Evolutionary conservation across 1,140 invertebrate genomes (phyloP), one percentile per base, ranked within the genome.

Genomic region (Linepithema humile): DNA sequence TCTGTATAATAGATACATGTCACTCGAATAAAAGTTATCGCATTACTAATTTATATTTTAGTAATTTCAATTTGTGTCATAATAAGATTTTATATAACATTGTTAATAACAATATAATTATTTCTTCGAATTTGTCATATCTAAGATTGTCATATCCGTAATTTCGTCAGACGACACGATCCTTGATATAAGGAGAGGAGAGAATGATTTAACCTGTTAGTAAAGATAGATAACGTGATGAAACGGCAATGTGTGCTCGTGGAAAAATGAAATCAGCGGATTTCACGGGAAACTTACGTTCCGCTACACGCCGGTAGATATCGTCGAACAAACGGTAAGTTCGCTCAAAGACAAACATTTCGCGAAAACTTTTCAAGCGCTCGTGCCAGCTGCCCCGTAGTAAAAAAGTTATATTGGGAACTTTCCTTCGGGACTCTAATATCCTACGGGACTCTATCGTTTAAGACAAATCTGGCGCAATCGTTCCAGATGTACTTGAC

Each of bases 331-430:
- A 77, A 77, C 59, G 59, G 32, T 45, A 64, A 64, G 40, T 64
- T 64, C n/a, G 57, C 57, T 64, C 17, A 65, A 65, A 77, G 74
- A 77, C 74, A 65, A 77, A 77, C 74, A 77, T 77, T 77, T 64
- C 57, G 59, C 57, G 59, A 32, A 50, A 50, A 65, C 40, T 77
- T 73, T 60, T 60, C 72, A 43, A 60, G 55, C 55, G 55, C 32
- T 23, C 38, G 43, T 38, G 20, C 74, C 74, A 77, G 74, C 59
- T 77, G 74, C n/a, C n/a, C 60, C 32, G 59, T 53, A 64, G 74
- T 45, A n/a, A 64, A 77, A 64, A 77, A 77, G 59, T 77, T 77
- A 77, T 65, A 77, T 77, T 32, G 43, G 20, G 32, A 65, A 77
- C 59, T 77, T 77, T 64, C 48, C 73, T 35, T 48, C 38, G n/a